phyloP scores from a whole-genome alignment of 2,113 vertebrate species.

The Pandion haliaetus region DNA sequence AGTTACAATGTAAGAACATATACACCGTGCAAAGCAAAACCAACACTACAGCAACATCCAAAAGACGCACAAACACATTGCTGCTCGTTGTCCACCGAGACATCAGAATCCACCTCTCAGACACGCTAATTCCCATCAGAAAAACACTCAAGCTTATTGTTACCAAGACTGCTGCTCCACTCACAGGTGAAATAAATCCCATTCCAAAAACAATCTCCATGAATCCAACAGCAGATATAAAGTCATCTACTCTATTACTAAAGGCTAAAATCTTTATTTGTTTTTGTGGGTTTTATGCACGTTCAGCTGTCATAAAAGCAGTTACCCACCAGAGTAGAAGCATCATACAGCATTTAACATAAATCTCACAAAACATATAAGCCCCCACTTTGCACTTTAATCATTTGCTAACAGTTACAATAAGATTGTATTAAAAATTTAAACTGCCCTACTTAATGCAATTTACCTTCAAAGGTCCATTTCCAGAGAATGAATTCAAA shows the following conservation, averaged over 20 bases:
- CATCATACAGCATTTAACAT: constrained; percentile 30
- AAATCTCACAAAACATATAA: constrained; percentile 64
- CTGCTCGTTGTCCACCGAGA: rapidly evolving
- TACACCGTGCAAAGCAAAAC: background rate
- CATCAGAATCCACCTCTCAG: background rate
- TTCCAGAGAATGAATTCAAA: constrained; percentile 79
- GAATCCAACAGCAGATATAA: background rate
- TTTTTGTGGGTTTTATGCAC: background rate
- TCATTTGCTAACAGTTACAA: constrained; percentile 90
- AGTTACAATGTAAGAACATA: background rate
- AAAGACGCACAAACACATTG: too few relatives aligned
- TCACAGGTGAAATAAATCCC: background rate
- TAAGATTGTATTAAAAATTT: constrained; percentile 92
- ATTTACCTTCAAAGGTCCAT: constrained; percentile 91
- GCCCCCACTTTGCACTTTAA: constrained; percentile 73
- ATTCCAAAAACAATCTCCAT: background rate
- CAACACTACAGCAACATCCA: background rate
- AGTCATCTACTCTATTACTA: background rate
- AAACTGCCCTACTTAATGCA: constrained; percentile 85
- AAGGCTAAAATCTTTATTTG: background rate
- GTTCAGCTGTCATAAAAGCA: background rate
- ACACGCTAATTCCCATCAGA: background rate
- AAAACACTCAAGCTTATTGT: background rate
- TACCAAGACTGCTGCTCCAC: background rate
- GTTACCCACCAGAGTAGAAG: background rate